A percentile compares a stretch with the other conserved stretches of the same genome.
These are phyloP conservation scores for Hemicrepidius hirtus DNA, from an alignment of 2,888 invertebrate genomes.

Conservation along the genomic window DNA sequence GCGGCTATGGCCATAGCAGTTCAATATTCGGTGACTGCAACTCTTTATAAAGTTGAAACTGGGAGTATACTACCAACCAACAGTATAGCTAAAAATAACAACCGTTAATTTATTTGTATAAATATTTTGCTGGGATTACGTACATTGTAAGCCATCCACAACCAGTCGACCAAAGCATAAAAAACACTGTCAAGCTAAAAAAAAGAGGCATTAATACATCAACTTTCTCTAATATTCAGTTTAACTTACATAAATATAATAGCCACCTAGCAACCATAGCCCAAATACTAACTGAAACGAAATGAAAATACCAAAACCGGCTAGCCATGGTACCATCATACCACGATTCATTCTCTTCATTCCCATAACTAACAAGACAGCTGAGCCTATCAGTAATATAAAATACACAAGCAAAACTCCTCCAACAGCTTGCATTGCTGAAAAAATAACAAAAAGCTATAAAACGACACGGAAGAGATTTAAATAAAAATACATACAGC, in stretches of 20 bases:
- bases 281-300: constrained; percentile 87
- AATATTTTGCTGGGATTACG: constrained; percentile 67
- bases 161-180: constrained; percentile 83
- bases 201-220: constrained; percentile 50
- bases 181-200: constrained; percentile 87
- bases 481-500: constrained; percentile 76
- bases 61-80: constrained; percentile 89
- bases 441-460: constrained; percentile 57
- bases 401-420: constrained; percentile 78
- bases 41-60: constrained; percentile 86
- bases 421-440: constrained; percentile 85
- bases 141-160: constrained; percentile 92
- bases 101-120: constrained; percentile 8
- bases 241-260: constrained; percentile 90
- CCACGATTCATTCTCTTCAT: constrained; percentile 84
- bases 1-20: constrained; percentile 77
- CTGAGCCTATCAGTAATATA: constrained; percentile 74
- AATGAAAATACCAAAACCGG: constrained; percentile 80
- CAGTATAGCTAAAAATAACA: constrained; percentile 84
- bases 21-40: constrained; percentile 93
- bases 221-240: background rate
- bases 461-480: background rate
- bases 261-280: constrained; percentile 90
- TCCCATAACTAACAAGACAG: constrained; percentile 78
- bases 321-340: constrained; percentile 87